Conservation (phyloP, 2,797 vertebrate genomes). For the Cyprinodon diabolis region DNA sequence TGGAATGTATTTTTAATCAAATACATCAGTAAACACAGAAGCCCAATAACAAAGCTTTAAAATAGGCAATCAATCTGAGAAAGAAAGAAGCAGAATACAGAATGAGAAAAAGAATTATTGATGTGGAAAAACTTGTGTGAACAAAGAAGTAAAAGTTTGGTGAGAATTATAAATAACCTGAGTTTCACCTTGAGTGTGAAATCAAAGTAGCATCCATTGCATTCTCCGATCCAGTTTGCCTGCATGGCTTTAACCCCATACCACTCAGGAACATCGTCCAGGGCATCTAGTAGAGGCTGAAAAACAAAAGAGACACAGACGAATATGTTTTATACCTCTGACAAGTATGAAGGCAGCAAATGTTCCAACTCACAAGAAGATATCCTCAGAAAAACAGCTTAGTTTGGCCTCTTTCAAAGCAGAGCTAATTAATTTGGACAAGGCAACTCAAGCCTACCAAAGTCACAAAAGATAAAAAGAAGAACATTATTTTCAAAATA, state of each 20-base stretch:
- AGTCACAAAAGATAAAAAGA: conserved; percentile 61
- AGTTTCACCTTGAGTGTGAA: conserved; percentile 88
- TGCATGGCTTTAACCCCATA: conserved; percentile 98
- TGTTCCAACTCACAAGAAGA: conserved; percentile 27
- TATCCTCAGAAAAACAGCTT: conserved; percentile 25
- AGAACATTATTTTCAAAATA: conserved; percentile 53
- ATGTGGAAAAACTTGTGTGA: conserved; percentile 15
- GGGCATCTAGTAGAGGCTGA: conserved; percentile 89
- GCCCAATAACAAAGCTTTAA: neutral
- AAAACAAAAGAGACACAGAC: conserved; percentile 11
- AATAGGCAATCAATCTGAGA: conserved; percentile 1
- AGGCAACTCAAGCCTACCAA: conserved; percentile 41
- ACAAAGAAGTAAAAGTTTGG: conserved; percentile 31
- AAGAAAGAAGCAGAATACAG: conserved; percentile 23
- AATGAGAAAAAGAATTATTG: neutral
- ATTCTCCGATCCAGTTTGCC: conserved; percentile 97
- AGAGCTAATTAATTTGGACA: conserved; percentile 59
- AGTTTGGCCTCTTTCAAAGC: conserved; percentile 39
- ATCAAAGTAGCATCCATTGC: conserved; percentile 90
- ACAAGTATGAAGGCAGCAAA: conserved; percentile 27
- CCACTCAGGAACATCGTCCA: conserved; percentile 93
- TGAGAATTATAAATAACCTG: conserved; percentile 34
- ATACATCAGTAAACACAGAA: conserved; percentile 30
- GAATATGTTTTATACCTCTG: conserved; percentile 25
- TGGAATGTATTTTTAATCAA: conserved; percentile 29